Evolutionary conservation across 2,113 vertebrate genomes (phyloP), one percentile per base, ranked within the genome.

Genomic region (Notothenia coriiceps): DNA sequence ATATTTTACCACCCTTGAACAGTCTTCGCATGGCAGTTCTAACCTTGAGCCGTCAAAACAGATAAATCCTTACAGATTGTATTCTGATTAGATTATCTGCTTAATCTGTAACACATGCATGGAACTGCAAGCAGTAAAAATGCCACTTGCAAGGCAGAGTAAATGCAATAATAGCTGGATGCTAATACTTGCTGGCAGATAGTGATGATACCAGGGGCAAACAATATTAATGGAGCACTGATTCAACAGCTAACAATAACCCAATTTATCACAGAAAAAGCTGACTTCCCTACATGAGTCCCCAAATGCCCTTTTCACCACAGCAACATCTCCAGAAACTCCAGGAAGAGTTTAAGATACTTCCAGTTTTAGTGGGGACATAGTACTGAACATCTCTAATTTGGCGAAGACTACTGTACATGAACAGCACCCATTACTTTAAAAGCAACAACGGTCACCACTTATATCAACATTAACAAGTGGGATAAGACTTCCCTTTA

Each of bases 11-110:
- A 86, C 85, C 80, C 61, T 74, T 85, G 71, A 80, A 85, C 55
- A 69, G 73, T 86, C 71, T 54, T 62, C 77, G 71, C 74, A 50
- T 68, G 80, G 82, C 84, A 33, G 83, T 49, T 83, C 78, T 91
- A 91, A 94, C 93, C 93, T 94, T 93, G 89, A 93, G 86, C 82
- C 64, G 77, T 87, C 86, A 88, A 85, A 89, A 85, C 68, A 66
- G 79, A 93, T 92, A 92, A 77, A 91, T 86, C 89, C 80, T 65
- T 5, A 8, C 87, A 91, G 88, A 92, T 91, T 91, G 86, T 91
- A 83, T 92, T 89, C 73, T 92, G 91, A 93, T 94, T 90, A 92
- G 87, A 93, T 93, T 91, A 93, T 83, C 87, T 69, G 61, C 76
- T 85, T 93, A 91, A 93, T 92, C 91, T 91, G 85, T 80, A 82